Percentiles rank a stretch among this genome's conserved stretches.
Conservation (phyloP, 1,140 invertebrate species). For the Drosophila arizonae region DNA sequence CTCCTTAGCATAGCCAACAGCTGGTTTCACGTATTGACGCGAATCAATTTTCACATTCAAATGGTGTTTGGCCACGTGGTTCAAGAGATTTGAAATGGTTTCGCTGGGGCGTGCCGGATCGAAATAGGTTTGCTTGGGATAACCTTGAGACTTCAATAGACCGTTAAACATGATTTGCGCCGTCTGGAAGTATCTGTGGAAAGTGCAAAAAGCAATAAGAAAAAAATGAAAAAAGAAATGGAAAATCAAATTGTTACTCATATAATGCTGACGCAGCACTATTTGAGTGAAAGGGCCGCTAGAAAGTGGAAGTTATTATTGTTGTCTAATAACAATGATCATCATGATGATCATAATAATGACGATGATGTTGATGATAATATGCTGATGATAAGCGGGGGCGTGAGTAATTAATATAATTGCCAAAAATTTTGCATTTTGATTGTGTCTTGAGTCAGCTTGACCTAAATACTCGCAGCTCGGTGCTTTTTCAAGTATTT, state of each 20-base stretch:
- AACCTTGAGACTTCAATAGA: slow-evolving; percentile 89
- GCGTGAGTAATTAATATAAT: slow-evolving; percentile 12
- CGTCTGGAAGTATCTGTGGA: slow-evolving; percentile 87
- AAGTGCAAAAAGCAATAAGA: slow-evolving; percentile 72
- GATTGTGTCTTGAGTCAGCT: slow-evolving; percentile 8
- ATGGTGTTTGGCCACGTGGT: slow-evolving; percentile 88
- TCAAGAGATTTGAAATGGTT: slow-evolving; percentile 86
- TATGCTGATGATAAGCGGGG: slow-evolving; percentile 36
- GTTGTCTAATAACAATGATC: slow-evolving; percentile 11
- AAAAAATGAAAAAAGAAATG: slow-evolving; percentile 19
- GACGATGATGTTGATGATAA: slow-evolving; percentile 17
- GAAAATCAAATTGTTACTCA: slow-evolving; percentile 41
- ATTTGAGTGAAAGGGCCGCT: slow-evolving; percentile 70
- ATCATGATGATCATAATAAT: background rate
- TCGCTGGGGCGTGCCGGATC: slow-evolving; percentile 87
- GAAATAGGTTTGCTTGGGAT: slow-evolving; percentile 88
- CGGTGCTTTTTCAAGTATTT: slow-evolving; percentile 20
- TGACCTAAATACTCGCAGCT: slow-evolving; percentile 59
- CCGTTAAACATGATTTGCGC: slow-evolving; percentile 89
- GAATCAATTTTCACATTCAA: slow-evolving; percentile 89
- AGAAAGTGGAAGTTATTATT: slow-evolving; percentile 73
- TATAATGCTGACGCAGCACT: slow-evolving; percentile 61
- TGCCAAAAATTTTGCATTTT: slow-evolving; percentile 8
- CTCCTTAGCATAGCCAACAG: slow-evolving; percentile 88
- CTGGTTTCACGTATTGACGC: slow-evolving; percentile 88